phyloP scores from a whole-genome alignment of 1,140 invertebrate species.

The Caenorhabditis tropicalis region DNA sequence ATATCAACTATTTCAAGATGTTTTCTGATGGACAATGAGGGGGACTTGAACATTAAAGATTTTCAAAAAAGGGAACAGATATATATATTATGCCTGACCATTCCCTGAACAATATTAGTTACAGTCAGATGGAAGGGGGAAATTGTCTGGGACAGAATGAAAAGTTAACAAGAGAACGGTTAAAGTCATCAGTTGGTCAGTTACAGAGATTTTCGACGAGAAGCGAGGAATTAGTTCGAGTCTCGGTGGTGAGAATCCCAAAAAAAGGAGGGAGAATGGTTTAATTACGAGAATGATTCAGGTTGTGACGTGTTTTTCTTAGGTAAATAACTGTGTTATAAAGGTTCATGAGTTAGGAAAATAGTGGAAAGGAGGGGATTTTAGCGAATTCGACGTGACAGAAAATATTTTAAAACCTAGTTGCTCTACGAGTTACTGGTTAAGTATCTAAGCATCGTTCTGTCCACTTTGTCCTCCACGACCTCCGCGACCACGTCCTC shows the following conservation, averaged over 20 bases:
- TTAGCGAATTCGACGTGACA: not conserved
- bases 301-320: constrained; percentile 15
- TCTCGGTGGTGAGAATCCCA: not conserved
- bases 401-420: not conserved
- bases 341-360: not conserved
- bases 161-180: not conserved
- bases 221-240: not conserved
- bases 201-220: constrained; percentile 35
- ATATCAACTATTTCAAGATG: constrained; percentile 44
- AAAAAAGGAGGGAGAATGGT: constrained; percentile 25
- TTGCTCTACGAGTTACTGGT: constrained; percentile 19
- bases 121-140: not conserved
- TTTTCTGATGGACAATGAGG: not conserved
- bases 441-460: not conserved
- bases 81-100: constrained; percentile 22
- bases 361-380: not conserved
- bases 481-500: constrained; percentile 45
- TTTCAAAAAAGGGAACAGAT: constrained; percentile 23
- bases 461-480: constrained; percentile 51
- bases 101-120: constrained; percentile 11
- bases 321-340: constrained; percentile 28
- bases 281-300: constrained; percentile 49
- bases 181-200: constrained; percentile 24
- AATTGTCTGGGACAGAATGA: not conserved
- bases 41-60: constrained; percentile 30